Evolutionary conservation across 1,140 invertebrate species (phyloP).

Genomic region (Papilio dardanus): DNA sequence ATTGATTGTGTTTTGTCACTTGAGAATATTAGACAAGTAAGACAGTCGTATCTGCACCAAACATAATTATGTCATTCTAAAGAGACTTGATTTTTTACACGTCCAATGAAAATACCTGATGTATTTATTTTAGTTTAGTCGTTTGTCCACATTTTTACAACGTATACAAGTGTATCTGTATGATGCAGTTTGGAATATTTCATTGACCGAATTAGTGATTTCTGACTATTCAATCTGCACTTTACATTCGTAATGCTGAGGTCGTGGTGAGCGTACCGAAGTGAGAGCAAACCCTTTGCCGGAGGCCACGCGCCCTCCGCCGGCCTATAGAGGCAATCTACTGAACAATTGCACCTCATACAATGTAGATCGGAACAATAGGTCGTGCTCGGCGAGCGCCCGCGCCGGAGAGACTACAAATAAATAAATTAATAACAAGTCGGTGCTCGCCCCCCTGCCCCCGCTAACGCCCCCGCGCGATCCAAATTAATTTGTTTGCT

Average conservation of each 20-base stretch:
- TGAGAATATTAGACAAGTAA: neutral
- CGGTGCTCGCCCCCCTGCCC: neutral
- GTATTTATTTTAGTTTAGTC: too few species aligned
- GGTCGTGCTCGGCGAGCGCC: neutral
- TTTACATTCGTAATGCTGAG: too few species aligned
- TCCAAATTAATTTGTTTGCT: constrained; percentile 36
- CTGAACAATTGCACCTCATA: constrained; percentile 5
- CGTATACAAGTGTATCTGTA: too few species aligned
- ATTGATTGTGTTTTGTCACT: neutral
- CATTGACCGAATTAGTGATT: too few species aligned
- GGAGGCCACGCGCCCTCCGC: neutral
- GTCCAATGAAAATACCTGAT: too few species aligned
- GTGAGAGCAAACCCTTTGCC: neutral
- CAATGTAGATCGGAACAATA: neutral
- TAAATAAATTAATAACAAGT: constrained; percentile 23
- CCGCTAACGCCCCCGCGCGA: neutral
- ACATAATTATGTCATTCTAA: neutral
- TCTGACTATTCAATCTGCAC: too few species aligned
- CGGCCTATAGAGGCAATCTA: neutral
- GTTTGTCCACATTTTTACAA: too few species aligned
- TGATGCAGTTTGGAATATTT: too few species aligned
- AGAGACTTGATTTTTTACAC: too few species aligned
- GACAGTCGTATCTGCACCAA: neutral
- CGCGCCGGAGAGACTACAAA: neutral
- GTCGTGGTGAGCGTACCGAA: too few species aligned